Conservation (phyloP, 2,888 invertebrate genomes). For the Caenorhabditis sulstoni region DNA sequence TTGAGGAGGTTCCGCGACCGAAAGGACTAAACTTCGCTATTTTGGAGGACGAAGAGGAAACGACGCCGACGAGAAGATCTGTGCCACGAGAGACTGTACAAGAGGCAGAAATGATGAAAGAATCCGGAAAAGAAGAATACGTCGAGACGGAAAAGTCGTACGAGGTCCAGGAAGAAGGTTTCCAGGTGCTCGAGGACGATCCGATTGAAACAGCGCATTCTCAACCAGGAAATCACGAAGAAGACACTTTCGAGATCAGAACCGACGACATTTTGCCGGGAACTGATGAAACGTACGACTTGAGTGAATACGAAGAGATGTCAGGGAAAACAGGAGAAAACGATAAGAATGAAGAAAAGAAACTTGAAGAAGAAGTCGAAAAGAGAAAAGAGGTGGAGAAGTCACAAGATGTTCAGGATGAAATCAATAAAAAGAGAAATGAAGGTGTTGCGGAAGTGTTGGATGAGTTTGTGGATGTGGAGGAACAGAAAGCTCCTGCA, state of each 20-base stretch:
- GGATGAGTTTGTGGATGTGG: neutral
- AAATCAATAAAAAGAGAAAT: neutral
- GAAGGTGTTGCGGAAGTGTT: slow-evolving; percentile 29
- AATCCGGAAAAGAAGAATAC: neutral
- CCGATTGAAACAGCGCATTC: neutral
- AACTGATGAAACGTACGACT: slow-evolving; percentile 10
- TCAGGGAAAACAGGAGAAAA: neutral
- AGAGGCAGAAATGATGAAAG: neutral
- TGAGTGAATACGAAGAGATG: slow-evolving; percentile 6
- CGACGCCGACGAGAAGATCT: neutral
- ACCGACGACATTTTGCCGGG: slow-evolving; percentile 21
- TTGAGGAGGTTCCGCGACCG: neutral
- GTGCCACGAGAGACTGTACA: neutral
- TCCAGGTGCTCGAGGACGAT: slow-evolving; percentile 10
- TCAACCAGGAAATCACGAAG: neutral
- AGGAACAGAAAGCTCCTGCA: too few relatives aligned
- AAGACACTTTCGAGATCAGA: slow-evolving; percentile 21
- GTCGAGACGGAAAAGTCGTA: slow-evolving; percentile 11
- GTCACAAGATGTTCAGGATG: neutral
- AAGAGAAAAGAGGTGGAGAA: slow-evolving; percentile 34
- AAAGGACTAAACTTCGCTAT: slow-evolving; percentile 26
- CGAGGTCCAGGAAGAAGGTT: neutral
- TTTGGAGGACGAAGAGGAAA: slow-evolving; percentile 35
- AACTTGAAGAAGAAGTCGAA: slow-evolving; percentile 25
- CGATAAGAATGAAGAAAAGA: neutral